A percentile compares a stretch with the other conserved stretches of the same genome.
These are phyloP conservation scores for Eulemur macaco DNA, from an alignment of 2,113 vertebrate species.

Conservation along the genomic window DNA sequence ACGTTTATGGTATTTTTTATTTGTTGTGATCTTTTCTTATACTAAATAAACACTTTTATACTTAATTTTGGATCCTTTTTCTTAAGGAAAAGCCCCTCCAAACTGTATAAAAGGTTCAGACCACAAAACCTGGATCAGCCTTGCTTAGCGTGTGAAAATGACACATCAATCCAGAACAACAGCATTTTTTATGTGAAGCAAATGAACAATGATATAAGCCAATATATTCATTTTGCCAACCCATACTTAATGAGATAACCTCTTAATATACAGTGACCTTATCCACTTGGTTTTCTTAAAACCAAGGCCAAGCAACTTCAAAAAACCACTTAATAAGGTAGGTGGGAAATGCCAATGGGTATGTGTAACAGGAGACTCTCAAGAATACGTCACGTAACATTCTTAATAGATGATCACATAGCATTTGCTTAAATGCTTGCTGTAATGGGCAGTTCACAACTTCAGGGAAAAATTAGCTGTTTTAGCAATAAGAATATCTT, in stretches of 20 bases:
- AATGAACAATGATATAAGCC: background rate
- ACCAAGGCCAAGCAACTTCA: background rate
- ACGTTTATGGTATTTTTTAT: background rate
- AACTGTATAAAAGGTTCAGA: background rate
- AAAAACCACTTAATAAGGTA: background rate
- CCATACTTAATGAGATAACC: background rate
- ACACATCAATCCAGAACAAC: background rate
- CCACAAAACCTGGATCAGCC: background rate
- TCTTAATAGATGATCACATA: background rate
- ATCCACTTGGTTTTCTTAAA: background rate
- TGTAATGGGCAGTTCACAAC: background rate
- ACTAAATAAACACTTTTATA: background rate
- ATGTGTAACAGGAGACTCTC: background rate
- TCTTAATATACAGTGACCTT: background rate
- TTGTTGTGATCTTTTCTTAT: background rate
- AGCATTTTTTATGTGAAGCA: slow-evolving; percentile 24
- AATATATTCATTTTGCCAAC: background rate
- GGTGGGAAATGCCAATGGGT: background rate
- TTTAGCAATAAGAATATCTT: background rate
- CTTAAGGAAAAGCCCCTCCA: background rate
- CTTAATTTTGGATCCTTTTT: background rate
- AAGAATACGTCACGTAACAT: background rate
- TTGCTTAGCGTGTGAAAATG: background rate
- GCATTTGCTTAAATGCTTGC: slow-evolving; percentile 27
- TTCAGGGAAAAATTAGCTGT: background rate